These are phyloP conservation scores for Tachyglossus aculeatus DNA, from an alignment of 2,797 vertebrate genomes.

Conservation along the genomic window DNA sequence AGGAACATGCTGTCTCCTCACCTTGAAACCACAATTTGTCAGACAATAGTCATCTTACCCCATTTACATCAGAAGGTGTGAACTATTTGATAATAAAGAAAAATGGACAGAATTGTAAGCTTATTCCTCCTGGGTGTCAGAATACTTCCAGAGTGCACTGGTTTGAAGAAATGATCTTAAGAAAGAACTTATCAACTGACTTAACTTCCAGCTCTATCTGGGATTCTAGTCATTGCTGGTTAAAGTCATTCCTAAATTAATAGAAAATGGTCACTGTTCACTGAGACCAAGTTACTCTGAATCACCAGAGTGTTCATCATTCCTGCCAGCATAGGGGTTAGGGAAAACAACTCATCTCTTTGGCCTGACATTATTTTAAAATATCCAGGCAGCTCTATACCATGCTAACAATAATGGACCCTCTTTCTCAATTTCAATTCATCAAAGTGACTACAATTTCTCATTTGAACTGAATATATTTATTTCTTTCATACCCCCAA, in stretches of 20 bases:
- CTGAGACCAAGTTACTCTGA: not conserved
- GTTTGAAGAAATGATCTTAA: not conserved
- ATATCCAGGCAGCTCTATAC: not conserved
- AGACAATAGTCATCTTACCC: not conserved
- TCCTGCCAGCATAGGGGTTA: not conserved
- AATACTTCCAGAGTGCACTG: not conserved
- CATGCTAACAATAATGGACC: not conserved
- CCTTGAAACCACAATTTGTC: too few relatives aligned
- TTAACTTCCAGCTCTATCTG: not conserved
- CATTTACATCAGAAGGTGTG: not conserved
- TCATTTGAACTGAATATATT: not conserved
- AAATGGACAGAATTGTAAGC: not conserved
- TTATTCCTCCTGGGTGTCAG: not conserved
- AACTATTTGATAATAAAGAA: too few relatives aligned
- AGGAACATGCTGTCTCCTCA: not conserved
- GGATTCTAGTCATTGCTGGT: not conserved
- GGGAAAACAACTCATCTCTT: not conserved
- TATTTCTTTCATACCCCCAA: not conserved
- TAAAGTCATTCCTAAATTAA: not conserved
- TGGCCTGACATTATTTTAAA: not conserved
- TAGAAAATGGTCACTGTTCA: not conserved
- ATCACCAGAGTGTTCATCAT: not conserved
- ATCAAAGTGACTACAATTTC: constrained; percentile 12
- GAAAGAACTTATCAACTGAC: not conserved
- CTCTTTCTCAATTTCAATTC: not conserved